Percentiles rank a stretch among this genome's conserved stretches.
These are phyloP conservation scores for Azorinus chamasolen DNA, from an alignment of 2,888 invertebrate species.

Conservation along the genomic window DNA sequence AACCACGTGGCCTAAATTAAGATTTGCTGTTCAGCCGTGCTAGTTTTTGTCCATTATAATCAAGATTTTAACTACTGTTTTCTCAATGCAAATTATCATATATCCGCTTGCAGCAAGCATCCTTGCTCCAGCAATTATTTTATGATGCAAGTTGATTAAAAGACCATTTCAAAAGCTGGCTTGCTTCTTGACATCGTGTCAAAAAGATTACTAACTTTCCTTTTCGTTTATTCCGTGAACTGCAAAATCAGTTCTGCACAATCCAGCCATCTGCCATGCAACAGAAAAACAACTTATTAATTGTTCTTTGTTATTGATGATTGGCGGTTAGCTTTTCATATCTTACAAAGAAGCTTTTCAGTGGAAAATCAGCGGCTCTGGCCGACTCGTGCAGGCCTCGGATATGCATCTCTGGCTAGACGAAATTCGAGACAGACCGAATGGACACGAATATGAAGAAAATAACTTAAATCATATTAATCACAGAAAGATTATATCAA, in stretches of 20 bases:
- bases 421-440: constrained; percentile 29
- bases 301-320: constrained; percentile 78
- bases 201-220: constrained; percentile 68
- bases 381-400: constrained; percentile 55
- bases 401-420: constrained; percentile 57
- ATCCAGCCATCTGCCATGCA: constrained; percentile 75
- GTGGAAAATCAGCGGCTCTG: constrained; percentile 47
- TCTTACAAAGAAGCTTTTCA: constrained; percentile 73
- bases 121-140: constrained; percentile 63
- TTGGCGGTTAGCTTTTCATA: constrained; percentile 76
- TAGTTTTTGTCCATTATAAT: constrained; percentile 59
- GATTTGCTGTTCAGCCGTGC: constrained; percentile 54
- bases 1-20: constrained; percentile 70
- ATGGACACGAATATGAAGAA: not conserved
- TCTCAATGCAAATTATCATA: constrained; percentile 64
- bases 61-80: constrained; percentile 61
- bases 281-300: constrained; percentile 77
- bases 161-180: constrained; percentile 64
- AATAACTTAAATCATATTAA: constrained; percentile 5
- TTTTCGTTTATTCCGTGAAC: constrained; percentile 64
- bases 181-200: constrained; percentile 61
- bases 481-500: constrained; percentile 13
- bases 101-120: constrained; percentile 62
- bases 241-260: constrained; percentile 63
- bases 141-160: constrained; percentile 68